Evolutionary conservation across 1,140 invertebrate genomes (phyloP).

Genomic region (Brachionus manjavacas): DNA sequence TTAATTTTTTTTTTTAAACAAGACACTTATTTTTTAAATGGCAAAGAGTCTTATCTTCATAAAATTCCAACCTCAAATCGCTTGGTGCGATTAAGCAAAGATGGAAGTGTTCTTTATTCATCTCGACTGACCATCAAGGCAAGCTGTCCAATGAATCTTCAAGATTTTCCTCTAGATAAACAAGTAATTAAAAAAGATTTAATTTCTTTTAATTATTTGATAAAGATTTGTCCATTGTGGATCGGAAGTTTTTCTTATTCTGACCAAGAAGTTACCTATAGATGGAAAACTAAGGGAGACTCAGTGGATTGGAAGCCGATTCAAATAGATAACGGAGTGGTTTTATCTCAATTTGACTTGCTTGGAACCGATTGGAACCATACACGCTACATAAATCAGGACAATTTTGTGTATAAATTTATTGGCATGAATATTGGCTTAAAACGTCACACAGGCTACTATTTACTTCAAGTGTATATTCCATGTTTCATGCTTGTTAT

Average conservation of each 20-base stretch:
- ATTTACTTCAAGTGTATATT: conserved; percentile 55
- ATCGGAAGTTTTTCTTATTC: conserved; percentile 58
- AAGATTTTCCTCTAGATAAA: conserved; percentile 64
- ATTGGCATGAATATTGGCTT: conserved; percentile 45
- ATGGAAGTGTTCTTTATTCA: conserved; percentile 51
- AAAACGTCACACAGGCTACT: conserved; percentile 55
- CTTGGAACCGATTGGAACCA: conserved; percentile 45
- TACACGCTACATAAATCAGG: conserved; percentile 39
- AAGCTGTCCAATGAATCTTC: conserved; percentile 90
- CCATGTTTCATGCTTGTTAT: conserved; percentile 55
- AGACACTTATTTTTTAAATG: conserved; percentile 57
- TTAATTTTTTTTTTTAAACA: not conserved
- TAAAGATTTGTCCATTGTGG: conserved; percentile 55
- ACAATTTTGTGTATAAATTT: conserved; percentile 45
- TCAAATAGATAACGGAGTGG: conserved; percentile 45
- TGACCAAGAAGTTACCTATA: conserved; percentile 52
- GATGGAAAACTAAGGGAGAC: conserved; percentile 48
- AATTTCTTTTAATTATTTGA: too few species aligned
- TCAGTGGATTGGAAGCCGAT: conserved; percentile 21
- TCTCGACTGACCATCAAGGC: conserved; percentile 67
- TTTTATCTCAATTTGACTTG: conserved; percentile 58
- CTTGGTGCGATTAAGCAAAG: conserved; percentile 51
- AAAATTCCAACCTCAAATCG: conserved; percentile 55
- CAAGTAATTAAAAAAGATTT: conserved; percentile 48
- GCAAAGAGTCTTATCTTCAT: conserved; percentile 57